These are phyloP conservation scores for Palythoa grandiflora DNA, from an alignment of 92 coral and sea anemone species.

Conservation along the genomic window DNA sequence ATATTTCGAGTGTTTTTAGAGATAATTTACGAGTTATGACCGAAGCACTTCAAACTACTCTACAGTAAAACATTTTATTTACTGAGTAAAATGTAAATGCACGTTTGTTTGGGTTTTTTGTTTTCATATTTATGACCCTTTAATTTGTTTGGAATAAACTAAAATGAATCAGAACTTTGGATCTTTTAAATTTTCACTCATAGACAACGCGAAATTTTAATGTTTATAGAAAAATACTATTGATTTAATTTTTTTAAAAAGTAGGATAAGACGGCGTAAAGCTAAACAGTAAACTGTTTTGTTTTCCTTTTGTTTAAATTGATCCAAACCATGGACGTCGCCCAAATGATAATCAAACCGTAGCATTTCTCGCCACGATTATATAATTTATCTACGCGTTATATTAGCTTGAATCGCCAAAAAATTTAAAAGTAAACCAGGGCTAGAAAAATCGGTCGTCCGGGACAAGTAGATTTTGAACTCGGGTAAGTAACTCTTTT, in stretches of 20 bases:
- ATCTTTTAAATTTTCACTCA: background rate
- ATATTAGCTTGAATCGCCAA: background rate
- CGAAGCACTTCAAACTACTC: background rate
- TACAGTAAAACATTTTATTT: background rate
- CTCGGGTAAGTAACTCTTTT: too few species aligned
- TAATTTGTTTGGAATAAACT: background rate
- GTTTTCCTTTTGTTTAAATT: too few species aligned
- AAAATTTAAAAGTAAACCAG: too few species aligned
- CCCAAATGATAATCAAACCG: too few species aligned
- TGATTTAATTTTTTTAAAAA: background rate
- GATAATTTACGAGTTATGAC: background rate
- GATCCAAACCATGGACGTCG: too few species aligned
- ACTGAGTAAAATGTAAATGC: background rate
- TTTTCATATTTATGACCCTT: background rate
- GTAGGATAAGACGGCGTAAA: background rate
- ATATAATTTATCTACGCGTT: background rate
- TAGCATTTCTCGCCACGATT: too few species aligned
- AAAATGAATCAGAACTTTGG: background rate
- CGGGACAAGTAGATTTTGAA: too few species aligned
- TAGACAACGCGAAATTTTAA: background rate
- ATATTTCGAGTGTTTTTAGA: background rate
- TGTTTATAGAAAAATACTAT: background rate
- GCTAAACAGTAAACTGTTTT: too few species aligned
- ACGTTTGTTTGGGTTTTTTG: conserved; percentile 4
- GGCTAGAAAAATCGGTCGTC: too few species aligned